Conservation (phyloP, 2,888 invertebrate genomes). For the Hirtodrosophila histrioides region DNA sequence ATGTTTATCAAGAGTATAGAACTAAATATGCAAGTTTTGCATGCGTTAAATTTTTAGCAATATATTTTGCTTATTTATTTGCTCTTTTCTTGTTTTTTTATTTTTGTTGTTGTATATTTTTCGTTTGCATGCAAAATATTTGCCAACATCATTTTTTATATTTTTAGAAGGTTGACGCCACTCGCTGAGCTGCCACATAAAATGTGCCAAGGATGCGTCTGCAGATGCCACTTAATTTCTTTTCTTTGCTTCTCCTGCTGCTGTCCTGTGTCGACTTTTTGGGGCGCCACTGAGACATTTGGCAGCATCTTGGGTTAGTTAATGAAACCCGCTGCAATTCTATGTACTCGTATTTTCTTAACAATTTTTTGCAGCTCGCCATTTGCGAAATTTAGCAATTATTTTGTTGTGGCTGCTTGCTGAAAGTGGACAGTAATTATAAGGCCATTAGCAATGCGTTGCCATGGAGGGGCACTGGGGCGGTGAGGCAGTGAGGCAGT, state of each 20-base stretch:
- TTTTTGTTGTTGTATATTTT: not conserved
- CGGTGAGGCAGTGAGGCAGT: not conserved
- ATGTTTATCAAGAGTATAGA: too few relatives aligned
- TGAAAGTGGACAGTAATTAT: constrained; percentile 75
- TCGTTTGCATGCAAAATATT: constrained; percentile 33
- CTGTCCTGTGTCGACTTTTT: constrained; percentile 23
- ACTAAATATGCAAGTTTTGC: not conserved
- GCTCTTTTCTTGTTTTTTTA: not conserved
- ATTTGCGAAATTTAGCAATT: constrained; percentile 53
- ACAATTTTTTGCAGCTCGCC: constrained; percentile 36
- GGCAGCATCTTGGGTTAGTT: constrained; percentile 45
- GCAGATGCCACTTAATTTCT: constrained; percentile 37
- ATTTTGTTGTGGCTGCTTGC: constrained; percentile 46
- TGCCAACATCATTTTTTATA: constrained; percentile 41
- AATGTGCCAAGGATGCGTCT: constrained; percentile 41
- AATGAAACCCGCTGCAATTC: constrained; percentile 64
- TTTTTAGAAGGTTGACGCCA: constrained; percentile 32
- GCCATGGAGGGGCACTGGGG: not conserved
- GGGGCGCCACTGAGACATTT: constrained; percentile 18
- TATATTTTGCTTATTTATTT: not conserved
- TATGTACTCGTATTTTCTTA: constrained; percentile 41
- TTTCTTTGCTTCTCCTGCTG: constrained; percentile 14
- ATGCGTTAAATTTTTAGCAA: not conserved
- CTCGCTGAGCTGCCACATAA: constrained; percentile 31
- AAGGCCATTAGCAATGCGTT: constrained; percentile 73